phyloP scores from a whole-genome alignment of 2,113 vertebrate species.

The Sciurus niger region DNA sequence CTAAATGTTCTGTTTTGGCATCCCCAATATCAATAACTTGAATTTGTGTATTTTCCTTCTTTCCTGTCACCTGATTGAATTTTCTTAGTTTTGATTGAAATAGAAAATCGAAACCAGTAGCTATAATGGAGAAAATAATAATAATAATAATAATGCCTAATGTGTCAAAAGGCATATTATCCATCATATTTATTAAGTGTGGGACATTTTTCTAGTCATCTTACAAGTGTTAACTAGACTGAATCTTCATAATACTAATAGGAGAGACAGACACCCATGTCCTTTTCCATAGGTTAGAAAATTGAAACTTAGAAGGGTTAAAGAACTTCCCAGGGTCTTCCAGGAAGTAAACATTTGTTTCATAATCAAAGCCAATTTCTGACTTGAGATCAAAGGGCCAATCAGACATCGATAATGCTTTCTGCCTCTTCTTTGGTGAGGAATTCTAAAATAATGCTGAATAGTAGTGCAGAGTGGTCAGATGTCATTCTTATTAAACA shows the following conservation, averaged over 20 bases:
- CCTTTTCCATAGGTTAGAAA: neutral
- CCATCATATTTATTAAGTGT: neutral
- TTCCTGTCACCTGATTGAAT: neutral
- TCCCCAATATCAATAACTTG: neutral
- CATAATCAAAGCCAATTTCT: neutral
- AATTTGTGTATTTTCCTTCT: neutral
- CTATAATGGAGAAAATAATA: neutral
- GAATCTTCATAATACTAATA: neutral
- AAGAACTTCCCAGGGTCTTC: neutral
- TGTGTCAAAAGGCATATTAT: neutral
- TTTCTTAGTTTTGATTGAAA: neutral
- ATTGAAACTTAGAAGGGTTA: neutral
- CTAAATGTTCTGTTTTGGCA: neutral
- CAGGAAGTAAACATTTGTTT: neutral
- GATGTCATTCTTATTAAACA: neutral
- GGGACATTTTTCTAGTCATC: neutral
- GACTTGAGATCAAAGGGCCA: neutral
- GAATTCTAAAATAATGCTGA: neutral
- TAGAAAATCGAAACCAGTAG: neutral
- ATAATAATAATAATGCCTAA: neutral
- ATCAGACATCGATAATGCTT: neutral
- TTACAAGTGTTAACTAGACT: neutral
- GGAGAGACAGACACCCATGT: neutral
- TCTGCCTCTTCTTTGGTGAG: neutral
- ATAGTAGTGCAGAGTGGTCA: accelerated